A percentile compares a stretch with the other conserved stretches of the same genome.
Conservation (phyloP, 2,888 invertebrate genomes). For the Macroteleia sp. region DNA sequence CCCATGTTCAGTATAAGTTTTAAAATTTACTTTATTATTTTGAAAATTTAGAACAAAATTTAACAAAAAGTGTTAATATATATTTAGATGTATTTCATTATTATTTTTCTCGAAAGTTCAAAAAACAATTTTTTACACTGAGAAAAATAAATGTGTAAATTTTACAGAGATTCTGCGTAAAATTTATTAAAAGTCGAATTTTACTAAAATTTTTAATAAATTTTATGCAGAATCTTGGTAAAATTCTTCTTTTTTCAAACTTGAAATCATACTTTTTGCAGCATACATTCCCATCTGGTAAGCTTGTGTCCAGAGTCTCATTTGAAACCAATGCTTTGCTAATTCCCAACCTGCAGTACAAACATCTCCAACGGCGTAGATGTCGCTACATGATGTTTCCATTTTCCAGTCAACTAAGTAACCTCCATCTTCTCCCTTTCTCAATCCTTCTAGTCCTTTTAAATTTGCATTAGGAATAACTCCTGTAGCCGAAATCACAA, state of each 20-base stretch:
- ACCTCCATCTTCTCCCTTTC: conserved; percentile 90
- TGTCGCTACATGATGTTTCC: conserved; percentile 90
- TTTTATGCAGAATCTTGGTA: conserved; percentile 96
- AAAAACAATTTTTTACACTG: no score
- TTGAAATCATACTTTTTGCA: conserved; percentile 93
- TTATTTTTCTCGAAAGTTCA: not conserved
- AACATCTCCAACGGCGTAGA: conserved; percentile 98
- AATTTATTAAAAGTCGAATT: no score
- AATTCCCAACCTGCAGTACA: conserved; percentile 92
- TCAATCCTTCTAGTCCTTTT: conserved; percentile 85
- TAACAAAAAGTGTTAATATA: no score
- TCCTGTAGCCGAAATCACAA: conserved; percentile 97
- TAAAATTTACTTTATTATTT: no score
- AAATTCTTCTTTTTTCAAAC: conserved; percentile 86
- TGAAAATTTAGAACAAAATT: no score
- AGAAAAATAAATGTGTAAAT: no score
- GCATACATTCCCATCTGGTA: conserved; percentile 98
- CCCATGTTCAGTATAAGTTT: no score
- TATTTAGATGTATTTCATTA: not conserved
- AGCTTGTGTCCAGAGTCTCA: conserved; percentile 99
- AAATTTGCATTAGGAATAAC: conserved; percentile 90
- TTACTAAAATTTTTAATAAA: no score
- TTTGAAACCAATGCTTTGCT: conserved; percentile 95
- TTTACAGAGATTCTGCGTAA: no score
- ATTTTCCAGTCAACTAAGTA: conserved; percentile 93